Conservation (phyloP, 2,113 vertebrate genomes). For the Hepsetus odoe region DNA sequence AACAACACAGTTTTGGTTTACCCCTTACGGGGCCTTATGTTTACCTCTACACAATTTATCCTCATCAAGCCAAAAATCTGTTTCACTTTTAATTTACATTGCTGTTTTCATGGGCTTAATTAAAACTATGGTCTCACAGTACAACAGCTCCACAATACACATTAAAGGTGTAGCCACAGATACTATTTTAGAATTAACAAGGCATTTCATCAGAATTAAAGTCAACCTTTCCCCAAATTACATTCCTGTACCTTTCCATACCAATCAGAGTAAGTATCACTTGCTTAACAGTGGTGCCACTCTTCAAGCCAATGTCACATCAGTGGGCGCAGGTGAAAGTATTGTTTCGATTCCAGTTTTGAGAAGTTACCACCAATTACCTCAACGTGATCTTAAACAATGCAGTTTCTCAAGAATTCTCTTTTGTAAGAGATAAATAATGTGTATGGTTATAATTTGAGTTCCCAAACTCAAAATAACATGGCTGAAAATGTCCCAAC, state of each 20-base stretch:
- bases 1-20: slow-evolving; percentile 17
- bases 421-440: background rate
- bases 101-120: slow-evolving; percentile 4
- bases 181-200: slow-evolving; percentile 32
- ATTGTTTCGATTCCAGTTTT: background rate
- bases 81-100: background rate
- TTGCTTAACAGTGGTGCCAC: background rate
- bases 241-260: slow-evolving; percentile 19
- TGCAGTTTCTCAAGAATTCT: background rate
- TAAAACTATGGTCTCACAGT: slow-evolving; percentile 24
- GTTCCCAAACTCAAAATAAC: too few species aligned
- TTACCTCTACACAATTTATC: slow-evolving; percentile 14
- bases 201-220: background rate
- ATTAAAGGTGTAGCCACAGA: slow-evolving; percentile 41
- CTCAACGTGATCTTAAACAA: slow-evolving; percentile 1
- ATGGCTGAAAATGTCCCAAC: background rate
- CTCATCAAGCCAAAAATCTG: slow-evolving; percentile 8
- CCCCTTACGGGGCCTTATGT: slow-evolving; percentile 7
- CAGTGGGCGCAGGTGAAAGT: too few species aligned
- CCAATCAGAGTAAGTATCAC: slow-evolving; percentile 26
- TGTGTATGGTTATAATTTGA: too few species aligned
- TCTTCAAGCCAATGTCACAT: background rate
- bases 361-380: background rate
- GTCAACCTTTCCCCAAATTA: background rate
- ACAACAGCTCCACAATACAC: background rate